These are phyloP conservation scores for Nasonia vitripennis DNA, from an alignment of 1,140 invertebrate species.

Conservation along the genomic window DNA sequence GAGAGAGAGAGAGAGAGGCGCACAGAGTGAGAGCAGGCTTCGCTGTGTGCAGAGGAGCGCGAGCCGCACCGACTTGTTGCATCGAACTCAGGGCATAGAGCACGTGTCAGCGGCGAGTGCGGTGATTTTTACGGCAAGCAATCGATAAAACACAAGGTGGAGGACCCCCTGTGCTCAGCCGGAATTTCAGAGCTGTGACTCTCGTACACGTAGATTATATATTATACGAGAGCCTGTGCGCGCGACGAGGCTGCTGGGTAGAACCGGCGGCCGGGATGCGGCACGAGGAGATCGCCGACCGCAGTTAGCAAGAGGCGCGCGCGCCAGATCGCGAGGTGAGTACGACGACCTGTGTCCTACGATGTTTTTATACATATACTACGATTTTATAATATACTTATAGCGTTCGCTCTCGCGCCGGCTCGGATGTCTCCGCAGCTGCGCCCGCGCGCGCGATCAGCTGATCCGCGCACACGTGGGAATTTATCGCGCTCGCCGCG, in stretches of 20 bases:
- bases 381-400: no score
- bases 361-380: no score
- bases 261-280: conserved; percentile 70
- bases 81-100: neutral
- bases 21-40: neutral
- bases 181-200: neutral
- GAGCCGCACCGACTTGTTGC: neutral
- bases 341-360: neutral
- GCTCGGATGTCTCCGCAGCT: no score
- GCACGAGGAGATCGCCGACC: conserved; percentile 68
- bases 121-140: neutral
- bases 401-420: no score
- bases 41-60: neutral
- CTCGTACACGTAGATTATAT: neutral
- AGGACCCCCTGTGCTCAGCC: neutral
- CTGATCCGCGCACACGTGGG: conserved; percentile 40
- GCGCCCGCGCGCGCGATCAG: conserved; percentile 23
- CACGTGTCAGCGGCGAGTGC: conserved; percentile 26
- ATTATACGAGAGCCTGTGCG: no score
- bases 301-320: conserved; percentile 72
- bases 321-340: conserved; percentile 70
- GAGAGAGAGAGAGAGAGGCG: conserved; percentile 17
- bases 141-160: neutral
- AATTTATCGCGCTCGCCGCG: neutral
- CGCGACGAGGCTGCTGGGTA: conserved; percentile 30